phyloP scores from a whole-genome alignment of 2,113 vertebrate species.

The Brachyistius frenatus region DNA sequence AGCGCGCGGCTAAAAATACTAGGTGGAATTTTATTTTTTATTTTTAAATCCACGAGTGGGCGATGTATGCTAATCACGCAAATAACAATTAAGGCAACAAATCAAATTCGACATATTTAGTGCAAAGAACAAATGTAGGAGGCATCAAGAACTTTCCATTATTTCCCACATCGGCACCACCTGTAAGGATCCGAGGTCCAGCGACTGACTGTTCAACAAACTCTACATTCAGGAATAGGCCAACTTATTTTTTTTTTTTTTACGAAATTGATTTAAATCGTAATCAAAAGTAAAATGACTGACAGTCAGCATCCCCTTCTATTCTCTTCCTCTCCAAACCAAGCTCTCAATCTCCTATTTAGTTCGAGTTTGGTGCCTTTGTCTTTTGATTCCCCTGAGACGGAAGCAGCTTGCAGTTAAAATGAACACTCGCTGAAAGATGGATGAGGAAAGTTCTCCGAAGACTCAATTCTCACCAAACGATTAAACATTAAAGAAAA shows the following conservation, averaged over 20 bases:
- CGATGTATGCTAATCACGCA: constrained; percentile 23
- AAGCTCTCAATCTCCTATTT: constrained; percentile 61
- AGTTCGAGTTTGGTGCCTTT: constrained; percentile 63
- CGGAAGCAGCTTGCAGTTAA: constrained; percentile 61
- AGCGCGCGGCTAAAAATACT: constrained; percentile 19
- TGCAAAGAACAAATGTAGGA: constrained; percentile 12
- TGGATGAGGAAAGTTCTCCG: constrained; percentile 72
- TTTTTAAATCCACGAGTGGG: neutral
- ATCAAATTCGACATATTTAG: constrained; percentile 38
- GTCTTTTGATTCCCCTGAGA: constrained; percentile 71
- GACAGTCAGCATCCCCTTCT: constrained; percentile 41
- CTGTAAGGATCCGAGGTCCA: neutral
- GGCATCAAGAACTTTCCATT: neutral
- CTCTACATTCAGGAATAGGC: neutral
- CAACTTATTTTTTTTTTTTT: neutral
- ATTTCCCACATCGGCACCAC: neutral
- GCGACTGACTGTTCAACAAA: constrained; percentile 5
- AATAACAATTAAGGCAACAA: constrained; percentile 37
- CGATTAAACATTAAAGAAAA: constrained; percentile 76
- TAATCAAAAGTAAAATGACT: constrained; percentile 66
- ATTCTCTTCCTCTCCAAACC: constrained; percentile 17
- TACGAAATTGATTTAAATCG: constrained; percentile 44
- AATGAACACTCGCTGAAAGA: constrained; percentile 75
- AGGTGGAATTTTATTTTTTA: neutral
- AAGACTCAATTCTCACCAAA: constrained; percentile 70